phyloP scores from a whole-genome alignment of 35 echinoderm and acorn worm genomes.

The Ophioderma brevispina region DNA sequence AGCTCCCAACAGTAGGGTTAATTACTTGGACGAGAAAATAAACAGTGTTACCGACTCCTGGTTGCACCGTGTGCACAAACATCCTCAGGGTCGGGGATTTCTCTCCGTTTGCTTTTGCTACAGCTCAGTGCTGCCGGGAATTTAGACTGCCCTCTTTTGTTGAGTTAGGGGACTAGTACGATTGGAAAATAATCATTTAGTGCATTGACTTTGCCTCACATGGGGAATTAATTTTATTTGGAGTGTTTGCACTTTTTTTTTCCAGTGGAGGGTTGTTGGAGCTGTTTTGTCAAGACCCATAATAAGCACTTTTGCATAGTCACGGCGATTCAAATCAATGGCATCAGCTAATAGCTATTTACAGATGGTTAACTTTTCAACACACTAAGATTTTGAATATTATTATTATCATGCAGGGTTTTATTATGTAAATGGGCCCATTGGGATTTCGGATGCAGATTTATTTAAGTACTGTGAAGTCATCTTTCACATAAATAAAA shows the following conservation, averaged over 20 bases:
- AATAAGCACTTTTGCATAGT: not conserved
- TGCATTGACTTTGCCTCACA: conserved; percentile 6
- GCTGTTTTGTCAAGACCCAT: not conserved
- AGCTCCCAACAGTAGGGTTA: not conserved
- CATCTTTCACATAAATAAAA: not conserved
- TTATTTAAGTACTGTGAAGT: not conserved
- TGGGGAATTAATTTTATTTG: not conserved
- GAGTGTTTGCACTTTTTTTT: not conserved
- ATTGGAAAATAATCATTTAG: not conserved
- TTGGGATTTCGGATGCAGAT: not conserved
- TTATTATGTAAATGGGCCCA: not conserved
- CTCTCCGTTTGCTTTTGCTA: not conserved
- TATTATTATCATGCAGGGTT: not conserved
- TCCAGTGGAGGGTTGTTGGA: not conserved
- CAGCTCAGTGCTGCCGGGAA: not conserved
- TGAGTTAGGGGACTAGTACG: not conserved
- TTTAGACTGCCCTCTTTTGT: conserved; percentile 6
- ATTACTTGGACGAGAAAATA: conserved; percentile 11
- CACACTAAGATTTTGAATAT: not conserved
- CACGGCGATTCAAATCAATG: not conserved
- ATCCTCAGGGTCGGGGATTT: not conserved
- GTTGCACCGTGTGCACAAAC: not conserved
- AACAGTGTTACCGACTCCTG: not conserved
- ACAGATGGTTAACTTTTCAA: not conserved
- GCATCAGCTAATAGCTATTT: not conserved